Conservation (phyloP, 2,797 vertebrate species). For the Nasua narica region DNA sequence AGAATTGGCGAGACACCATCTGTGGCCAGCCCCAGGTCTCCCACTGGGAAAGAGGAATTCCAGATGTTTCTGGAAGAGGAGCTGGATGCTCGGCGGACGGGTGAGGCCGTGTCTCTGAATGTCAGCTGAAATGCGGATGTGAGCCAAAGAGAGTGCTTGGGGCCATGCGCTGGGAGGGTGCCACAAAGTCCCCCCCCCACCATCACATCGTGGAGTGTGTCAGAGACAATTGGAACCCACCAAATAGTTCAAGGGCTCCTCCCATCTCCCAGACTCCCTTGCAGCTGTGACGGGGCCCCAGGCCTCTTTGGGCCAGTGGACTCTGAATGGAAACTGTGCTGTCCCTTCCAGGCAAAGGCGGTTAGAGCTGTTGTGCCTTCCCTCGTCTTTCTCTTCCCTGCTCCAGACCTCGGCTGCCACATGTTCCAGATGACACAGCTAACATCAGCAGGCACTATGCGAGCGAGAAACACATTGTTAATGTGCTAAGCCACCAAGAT, state of each 20-base stretch:
- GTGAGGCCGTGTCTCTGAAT: not conserved
- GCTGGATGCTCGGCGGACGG: not conserved
- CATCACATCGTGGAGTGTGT: not conserved
- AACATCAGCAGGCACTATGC: not conserved
- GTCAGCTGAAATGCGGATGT: not conserved
- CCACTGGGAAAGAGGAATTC: not conserved
- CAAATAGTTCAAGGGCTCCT: not conserved
- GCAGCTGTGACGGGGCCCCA: not conserved
- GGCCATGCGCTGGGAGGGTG: accelerated
- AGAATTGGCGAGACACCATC: not conserved
- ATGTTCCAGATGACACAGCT: not conserved
- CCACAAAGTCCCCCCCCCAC: not conserved
- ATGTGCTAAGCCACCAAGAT: not conserved
- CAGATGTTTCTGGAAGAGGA: not conserved
- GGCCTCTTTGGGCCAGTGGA: too few species aligned
- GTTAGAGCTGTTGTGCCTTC: not conserved
- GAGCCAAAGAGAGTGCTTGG: not conserved
- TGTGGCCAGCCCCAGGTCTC: not conserved
- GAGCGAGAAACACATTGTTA: not conserved
- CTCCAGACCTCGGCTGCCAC: not conserved
- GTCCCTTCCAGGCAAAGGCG: not conserved
- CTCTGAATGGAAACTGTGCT: not conserved
- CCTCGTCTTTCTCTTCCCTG: not conserved
- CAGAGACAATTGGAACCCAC: not conserved
- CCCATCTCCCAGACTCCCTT: not conserved